A percentile compares a stretch with the other conserved stretches of the same genome.
Evolutionary conservation across 2,888 invertebrate species (phyloP).

Genomic region (Keiferia lycopersicella): DNA sequence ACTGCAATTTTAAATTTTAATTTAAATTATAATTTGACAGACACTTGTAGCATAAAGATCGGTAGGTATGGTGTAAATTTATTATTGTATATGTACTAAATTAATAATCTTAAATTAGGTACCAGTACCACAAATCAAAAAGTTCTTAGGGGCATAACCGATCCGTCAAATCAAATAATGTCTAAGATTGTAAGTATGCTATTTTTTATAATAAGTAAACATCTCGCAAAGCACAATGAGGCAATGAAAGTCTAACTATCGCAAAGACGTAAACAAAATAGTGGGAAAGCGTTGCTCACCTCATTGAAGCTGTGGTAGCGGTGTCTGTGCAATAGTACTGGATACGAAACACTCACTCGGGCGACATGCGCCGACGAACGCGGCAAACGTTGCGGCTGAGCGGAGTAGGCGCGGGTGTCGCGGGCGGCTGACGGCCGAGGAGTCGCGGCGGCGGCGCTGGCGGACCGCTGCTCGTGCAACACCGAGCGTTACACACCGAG

Average conservation of each 20-base stretch:
- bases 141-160: not conserved
- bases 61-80: no score
- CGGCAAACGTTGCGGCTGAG: conserved; percentile 41
- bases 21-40: no score
- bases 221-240: conserved; percentile 42
- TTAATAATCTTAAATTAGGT: no score
- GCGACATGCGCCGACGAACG: conserved; percentile 46
- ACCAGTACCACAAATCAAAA: no score
- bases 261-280: not conserved
- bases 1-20: no score
- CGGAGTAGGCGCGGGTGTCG: conserved; percentile 45
- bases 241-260: not conserved
- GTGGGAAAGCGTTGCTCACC: conserved; percentile 45
- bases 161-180: not conserved
- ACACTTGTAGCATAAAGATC: no score
- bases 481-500: conserved; percentile 37
- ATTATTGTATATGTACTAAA: no score
- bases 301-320: conserved; percentile 52
- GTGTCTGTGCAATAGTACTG: conserved; percentile 38
- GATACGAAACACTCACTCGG: conserved; percentile 39
- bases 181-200: not conserved
- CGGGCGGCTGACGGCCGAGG: conserved; percentile 41
- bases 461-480: conserved; percentile 36
- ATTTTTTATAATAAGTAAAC: not conserved
- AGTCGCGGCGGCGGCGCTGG: conserved; percentile 36